Percentiles rank a stretch among this genome's conserved stretches.
phyloP scores from a whole-genome alignment of 2,113 vertebrate species.

The Butorides virescens region DNA sequence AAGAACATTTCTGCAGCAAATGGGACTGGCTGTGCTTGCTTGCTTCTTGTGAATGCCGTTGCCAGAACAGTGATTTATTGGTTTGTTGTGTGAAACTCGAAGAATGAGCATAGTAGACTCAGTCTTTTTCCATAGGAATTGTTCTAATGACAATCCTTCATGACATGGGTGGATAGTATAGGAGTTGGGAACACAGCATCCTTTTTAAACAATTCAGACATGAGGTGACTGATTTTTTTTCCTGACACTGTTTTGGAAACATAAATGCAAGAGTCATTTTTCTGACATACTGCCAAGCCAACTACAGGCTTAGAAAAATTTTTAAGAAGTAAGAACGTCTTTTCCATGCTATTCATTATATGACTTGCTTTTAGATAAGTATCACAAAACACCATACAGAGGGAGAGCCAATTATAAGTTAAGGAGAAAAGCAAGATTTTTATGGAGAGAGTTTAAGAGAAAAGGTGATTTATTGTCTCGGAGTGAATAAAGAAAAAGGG shows the following conservation, averaged over 20 bases:
- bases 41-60: background rate
- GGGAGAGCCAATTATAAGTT: constrained; percentile 33
- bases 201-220: constrained; percentile 30
- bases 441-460: background rate
- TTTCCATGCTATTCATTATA: background rate
- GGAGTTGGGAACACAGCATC: background rate
- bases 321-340: background rate
- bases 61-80: background rate
- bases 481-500: constrained; percentile 28
- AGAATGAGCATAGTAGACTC: background rate
- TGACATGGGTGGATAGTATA: background rate
- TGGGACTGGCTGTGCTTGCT: background rate
- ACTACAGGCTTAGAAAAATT: background rate
- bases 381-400: background rate
- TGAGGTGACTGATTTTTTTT: background rate
- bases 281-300: background rate
- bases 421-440: constrained; percentile 30
- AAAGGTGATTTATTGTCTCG: background rate
- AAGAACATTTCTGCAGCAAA: background rate
- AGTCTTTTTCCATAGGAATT: background rate
- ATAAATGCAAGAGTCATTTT: background rate
- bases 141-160: background rate
- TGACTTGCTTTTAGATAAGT: background rate
- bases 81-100: background rate
- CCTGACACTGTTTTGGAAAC: constrained; percentile 5